Base-by-base conservation (phyloP, 1,140 invertebrate species). In the Danaus melanippus region DNA sequence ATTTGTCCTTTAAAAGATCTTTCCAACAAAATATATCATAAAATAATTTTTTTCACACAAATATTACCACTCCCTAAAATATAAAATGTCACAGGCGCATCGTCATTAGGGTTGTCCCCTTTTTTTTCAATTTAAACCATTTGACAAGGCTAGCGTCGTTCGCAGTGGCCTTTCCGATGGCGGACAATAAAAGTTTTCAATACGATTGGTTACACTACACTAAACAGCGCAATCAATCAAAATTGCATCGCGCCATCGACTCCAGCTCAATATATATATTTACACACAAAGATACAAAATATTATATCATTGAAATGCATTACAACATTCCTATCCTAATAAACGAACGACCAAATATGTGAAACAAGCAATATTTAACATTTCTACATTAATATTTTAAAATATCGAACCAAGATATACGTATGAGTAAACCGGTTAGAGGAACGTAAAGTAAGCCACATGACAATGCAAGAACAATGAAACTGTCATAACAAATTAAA, bases 161-260 rank as follows among this genome's bases (percentile, higher is more conserved):
- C 74, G 71, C 79, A 81, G 75, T 71, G 81, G 76, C 78, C 76
- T 85, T 83, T 82, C 72, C 69, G 71, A 83, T 73, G 56, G 61
- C 63, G 50, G 74, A 83, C 83, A 86, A 86, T 82, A 66, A 57
- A 66, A 73, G 71, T 84, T 84, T 86, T 86, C 83, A 84, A 84
- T 86, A 78, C 84, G 83, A 86, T 86, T 82, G 78, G 83, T 84
- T 76, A 86, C 83, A 86, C 73, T 86, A 86, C 83, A 86, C 79
- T 86, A 82, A 86, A 76, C 83, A 84, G 76, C 74, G 74, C 81
- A 80, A 86, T 86, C 83, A 86, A 86, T 86, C 83, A 86, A 86
- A 82, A 83, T 81, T 77, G 78, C 77, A 75, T 76, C 76, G 83
- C 65, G 76, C 77, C 73, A 80, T 79, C 75, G 76, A 64, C 64